Conservation (phyloP, 2,888 invertebrate species). For the Nasonovia ribisnigri region DNA sequence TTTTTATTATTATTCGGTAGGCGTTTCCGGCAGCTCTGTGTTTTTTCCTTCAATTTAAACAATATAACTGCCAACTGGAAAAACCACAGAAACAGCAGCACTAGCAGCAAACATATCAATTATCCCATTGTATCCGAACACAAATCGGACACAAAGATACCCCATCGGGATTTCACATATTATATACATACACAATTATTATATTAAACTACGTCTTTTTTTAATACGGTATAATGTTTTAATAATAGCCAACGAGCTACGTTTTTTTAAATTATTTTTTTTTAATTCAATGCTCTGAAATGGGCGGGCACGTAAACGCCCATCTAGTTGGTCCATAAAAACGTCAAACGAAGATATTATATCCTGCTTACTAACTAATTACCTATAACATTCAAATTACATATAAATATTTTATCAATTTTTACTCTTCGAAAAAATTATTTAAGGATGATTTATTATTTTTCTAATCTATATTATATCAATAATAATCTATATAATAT, state of each 20-base stretch:
- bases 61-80: constrained; percentile 63
- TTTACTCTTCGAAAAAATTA: background rate
- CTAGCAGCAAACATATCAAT: constrained; percentile 62
- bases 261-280: constrained; percentile 5
- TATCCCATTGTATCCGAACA: constrained; percentile 64
- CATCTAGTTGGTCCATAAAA: constrained; percentile 53
- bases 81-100: constrained; percentile 62
- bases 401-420: background rate
- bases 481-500: too few relatives aligned
- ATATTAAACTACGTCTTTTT: constrained; percentile 45
- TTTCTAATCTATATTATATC: too few relatives aligned
- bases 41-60: constrained; percentile 58
- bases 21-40: constrained; percentile 63
- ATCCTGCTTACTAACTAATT: constrained; percentile 37
- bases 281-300: constrained; percentile 22
- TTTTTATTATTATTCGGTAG: constrained; percentile 65
- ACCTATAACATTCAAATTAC: background rate
- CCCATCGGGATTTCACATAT: constrained; percentile 62
- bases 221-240: constrained; percentile 52
- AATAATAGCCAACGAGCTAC: constrained; percentile 51
- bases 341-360: constrained; percentile 56
- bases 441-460: background rate
- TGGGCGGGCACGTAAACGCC: constrained; percentile 46
- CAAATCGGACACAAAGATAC: constrained; percentile 64
- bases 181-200: constrained; percentile 43